Conservation (phyloP, 2,797 vertebrate species). For the Propithecus perrieri region DNA sequence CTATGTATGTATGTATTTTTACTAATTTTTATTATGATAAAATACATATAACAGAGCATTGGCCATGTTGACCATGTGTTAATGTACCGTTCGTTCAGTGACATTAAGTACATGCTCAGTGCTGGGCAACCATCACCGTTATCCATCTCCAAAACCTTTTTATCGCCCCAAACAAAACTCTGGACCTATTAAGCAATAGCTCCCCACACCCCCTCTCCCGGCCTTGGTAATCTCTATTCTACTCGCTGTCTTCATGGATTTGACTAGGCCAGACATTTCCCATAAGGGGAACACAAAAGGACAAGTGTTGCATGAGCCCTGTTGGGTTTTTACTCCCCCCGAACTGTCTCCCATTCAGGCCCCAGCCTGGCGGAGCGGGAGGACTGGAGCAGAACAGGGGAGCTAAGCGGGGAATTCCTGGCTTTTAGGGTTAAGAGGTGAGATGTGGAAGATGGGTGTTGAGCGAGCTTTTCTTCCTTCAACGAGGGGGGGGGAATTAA, state of each 20-base stretch:
- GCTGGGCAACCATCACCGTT: neutral
- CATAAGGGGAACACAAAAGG: neutral
- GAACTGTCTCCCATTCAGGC: neutral
- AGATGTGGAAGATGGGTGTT: neutral
- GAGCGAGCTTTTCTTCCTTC: neutral
- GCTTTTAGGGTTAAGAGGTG: neutral
- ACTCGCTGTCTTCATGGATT: neutral
- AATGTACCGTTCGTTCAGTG: neutral
- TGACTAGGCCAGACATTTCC: too few relatives aligned
- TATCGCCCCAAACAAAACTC: neutral
- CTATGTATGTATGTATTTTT: neutral
- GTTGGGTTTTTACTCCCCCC: neutral
- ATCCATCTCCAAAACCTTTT: neutral
- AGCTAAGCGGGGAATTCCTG: neutral
- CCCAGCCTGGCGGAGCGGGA: neutral
- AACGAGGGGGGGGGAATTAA: neutral
- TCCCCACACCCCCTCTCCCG: too few relatives aligned
- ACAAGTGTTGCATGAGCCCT: neutral
- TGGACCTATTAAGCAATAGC: too few relatives aligned
- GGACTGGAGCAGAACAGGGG: rapidly evolving
- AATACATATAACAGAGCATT: neutral
- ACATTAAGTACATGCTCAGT: neutral
- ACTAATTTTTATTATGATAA: neutral
- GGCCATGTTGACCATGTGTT: neutral
- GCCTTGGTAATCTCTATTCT: neutral